These are phyloP conservation scores for Panulirus ornatus DNA, from an alignment of 1,140 invertebrate genomes.

Conservation along the genomic window DNA sequence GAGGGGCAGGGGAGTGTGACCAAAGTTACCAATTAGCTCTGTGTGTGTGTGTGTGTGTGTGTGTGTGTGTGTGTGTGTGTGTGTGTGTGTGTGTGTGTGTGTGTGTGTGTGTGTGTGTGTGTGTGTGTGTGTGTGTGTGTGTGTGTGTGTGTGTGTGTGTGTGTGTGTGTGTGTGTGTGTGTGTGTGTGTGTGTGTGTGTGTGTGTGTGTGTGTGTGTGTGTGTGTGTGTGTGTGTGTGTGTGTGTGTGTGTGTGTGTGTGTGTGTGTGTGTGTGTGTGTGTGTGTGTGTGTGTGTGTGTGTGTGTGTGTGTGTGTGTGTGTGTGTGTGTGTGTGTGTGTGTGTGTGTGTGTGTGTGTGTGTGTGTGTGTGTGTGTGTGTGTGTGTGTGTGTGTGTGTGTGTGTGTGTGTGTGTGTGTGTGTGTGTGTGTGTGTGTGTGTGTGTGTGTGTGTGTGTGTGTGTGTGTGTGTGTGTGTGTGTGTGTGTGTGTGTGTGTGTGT, in stretches of 20 bases:
- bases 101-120: not conserved
- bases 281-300: not conserved
- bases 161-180: not conserved
- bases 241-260: slow-evolving; percentile 4
- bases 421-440: slow-evolving; percentile 37
- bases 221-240: not conserved
- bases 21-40: not conserved
- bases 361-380: too few species aligned
- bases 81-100: not conserved
- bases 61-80: too few species aligned
- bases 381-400: not conserved
- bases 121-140: slow-evolving; percentile 7
- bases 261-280: slow-evolving; percentile 3
- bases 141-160: slow-evolving; percentile 32
- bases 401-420: not conserved
- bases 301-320: too few species aligned
- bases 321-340: not conserved
- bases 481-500: not conserved
- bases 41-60: not conserved
- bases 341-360: too few species aligned
- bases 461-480: not conserved
- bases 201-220: not conserved
- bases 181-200: not conserved
- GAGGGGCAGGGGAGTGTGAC: not conserved
- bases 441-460: slow-evolving; percentile 11